Evolutionary conservation across 2,113 vertebrate species (phyloP).

Genomic region (Carassius carassius): DNA sequence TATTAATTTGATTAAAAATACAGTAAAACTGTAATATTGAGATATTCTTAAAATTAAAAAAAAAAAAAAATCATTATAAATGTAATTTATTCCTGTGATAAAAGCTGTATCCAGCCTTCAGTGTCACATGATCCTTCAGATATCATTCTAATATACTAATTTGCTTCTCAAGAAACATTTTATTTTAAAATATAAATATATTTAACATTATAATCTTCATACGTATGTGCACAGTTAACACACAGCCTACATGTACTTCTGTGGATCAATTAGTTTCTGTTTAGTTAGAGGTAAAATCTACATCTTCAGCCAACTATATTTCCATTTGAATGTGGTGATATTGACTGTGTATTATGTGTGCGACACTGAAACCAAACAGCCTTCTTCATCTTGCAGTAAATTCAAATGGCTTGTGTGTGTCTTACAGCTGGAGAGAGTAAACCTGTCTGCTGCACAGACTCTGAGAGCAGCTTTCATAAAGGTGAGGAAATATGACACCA

Average conservation of each 20-base stretch:
- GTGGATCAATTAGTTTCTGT: background rate
- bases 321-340: background rate
- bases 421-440: constrained; percentile 88
- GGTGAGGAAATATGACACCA: constrained; percentile 70
- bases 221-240: background rate
- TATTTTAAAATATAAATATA: background rate
- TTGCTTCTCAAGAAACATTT: background rate
- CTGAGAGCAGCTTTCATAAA: constrained; percentile 92
- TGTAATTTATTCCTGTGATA: too few relatives aligned
- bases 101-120: background rate
- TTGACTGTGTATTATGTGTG: constrained; percentile 5
- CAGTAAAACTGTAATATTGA: too few relatives aligned
- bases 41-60: too few relatives aligned
- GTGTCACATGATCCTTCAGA: background rate
- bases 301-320: background rate
- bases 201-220: background rate
- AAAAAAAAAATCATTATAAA: too few relatives aligned
- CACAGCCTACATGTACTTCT: background rate
- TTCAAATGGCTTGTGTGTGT: background rate
- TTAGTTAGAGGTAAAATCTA: constrained; percentile 13
- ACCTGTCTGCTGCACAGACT: constrained; percentile 90
- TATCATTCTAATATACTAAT: background rate
- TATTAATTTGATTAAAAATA: too few relatives aligned
- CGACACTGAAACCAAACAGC: background rate
- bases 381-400: background rate